Evolutionary conservation across 2,113 vertebrate species (phyloP), one percentile per base, ranked within the genome.

Genomic region (Eonycteris spelaea): DNA sequence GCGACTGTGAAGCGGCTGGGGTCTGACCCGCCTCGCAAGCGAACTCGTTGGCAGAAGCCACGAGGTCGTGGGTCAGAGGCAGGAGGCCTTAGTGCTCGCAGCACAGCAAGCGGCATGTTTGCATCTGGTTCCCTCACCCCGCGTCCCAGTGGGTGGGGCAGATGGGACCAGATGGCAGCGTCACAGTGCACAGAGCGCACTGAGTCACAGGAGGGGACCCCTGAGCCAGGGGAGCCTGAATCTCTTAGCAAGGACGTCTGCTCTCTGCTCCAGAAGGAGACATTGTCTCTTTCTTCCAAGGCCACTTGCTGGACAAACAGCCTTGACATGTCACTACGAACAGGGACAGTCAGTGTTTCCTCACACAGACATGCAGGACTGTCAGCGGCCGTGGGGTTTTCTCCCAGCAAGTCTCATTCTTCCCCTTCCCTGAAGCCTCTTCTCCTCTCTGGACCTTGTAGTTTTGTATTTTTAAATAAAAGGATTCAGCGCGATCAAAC

Each of bases 401-500:
- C 67, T 33, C 55, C 38, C 40, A 26, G 24, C 18, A 35, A 12
- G 21, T 71, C 22, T 38, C 59, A 18, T 16, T 21, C 33, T 55
- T 30, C 30, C 24, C 51, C 21, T 38, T 61, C 9, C 38, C 18
- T 3, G 12, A 94, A 77, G 21, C 55, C n/a, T 19, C 18, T 45
- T 88, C 5, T 6, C 0, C 0, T 59, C 79, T 65, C 75, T 86
- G 11, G 7, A 35, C 12, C 74, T 79, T 30, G 12, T 28, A 22
- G 48, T 48, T 95, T 86, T 14, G n/a, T 70, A 70, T 71, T 48
- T 96, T 90, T 85, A 78, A 91, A 53, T 61, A 85, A 78, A 87
- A 3, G 11, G 0, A 1, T 73, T 94, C 61, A n/a, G 57, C 26
- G 57, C 7, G 19, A 65, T 93, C 15, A 53, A 65, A 79, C 67